Percentiles rank a stretch among this genome's conserved stretches.
These are phyloP conservation scores for Diplodus puntazzo DNA, from an alignment of 2,797 vertebrate genomes.

Conservation along the genomic window DNA sequence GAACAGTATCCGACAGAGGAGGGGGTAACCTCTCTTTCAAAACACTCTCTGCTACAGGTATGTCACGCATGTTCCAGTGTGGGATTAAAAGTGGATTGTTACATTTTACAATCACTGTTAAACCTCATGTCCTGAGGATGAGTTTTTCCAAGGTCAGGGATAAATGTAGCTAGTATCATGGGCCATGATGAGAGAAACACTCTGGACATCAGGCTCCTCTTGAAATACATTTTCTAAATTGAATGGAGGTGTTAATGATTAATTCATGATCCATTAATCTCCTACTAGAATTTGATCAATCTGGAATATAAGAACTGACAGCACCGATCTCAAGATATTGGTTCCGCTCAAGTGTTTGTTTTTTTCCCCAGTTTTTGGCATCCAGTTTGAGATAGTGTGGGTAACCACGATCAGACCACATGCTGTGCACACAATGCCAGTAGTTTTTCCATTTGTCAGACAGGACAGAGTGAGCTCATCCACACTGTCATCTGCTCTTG, in stretches of 20 bases:
- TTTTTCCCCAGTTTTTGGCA: background rate
- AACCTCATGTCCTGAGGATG: background rate
- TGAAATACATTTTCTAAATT: background rate
- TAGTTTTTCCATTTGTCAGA: background rate
- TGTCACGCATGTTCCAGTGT: background rate
- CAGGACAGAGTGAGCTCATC: background rate
- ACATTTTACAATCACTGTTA: slow-evolving; percentile 12
- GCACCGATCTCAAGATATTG: background rate
- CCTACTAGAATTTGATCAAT: slow-evolving; percentile 16
- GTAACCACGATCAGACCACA: background rate
- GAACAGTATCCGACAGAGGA: slow-evolving; percentile 6
- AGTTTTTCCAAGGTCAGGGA: slow-evolving; percentile 14
- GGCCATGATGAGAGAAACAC: background rate
- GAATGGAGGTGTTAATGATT: slow-evolving; percentile 4
- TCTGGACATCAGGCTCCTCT: background rate
- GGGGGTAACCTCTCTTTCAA: background rate
- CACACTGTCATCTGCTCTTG: too few species aligned
- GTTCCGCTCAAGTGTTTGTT: background rate
- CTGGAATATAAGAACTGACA: slow-evolving; percentile 12
- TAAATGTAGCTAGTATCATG: background rate
- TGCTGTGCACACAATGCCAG: background rate
- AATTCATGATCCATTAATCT: slow-evolving; percentile 7
- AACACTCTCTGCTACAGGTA: background rate
- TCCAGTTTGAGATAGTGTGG: background rate
- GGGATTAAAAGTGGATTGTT: background rate